phyloP scores from a whole-genome alignment of 2,797 vertebrate species.

The Pempheris klunzingeri region DNA sequence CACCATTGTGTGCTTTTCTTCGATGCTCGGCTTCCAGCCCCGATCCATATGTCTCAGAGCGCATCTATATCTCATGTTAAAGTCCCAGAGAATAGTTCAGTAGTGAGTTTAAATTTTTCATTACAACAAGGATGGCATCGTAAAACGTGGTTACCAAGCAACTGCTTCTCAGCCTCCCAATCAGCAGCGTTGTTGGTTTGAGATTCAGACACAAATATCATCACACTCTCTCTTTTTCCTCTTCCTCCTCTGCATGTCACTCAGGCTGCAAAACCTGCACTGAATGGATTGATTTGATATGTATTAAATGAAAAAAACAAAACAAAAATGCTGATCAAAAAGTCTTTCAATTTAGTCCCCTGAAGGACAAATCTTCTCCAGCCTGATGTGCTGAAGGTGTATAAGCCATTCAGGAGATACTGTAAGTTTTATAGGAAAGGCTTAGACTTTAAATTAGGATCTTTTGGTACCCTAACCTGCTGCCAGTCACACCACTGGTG shows the following conservation, averaged over 20 bases:
- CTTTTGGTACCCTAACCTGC: conserved; percentile 60
- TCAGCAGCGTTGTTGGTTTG: conserved; percentile 66
- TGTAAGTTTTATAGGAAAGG: conserved; percentile 53
- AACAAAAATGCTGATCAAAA: conserved; percentile 39
- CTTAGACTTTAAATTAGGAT: conserved; percentile 71
- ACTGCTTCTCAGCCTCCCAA: conserved; percentile 82
- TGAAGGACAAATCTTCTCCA: conserved; percentile 39
- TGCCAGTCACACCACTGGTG: conserved; percentile 68
- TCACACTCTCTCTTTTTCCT: conserved; percentile 51
- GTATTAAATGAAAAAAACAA: conserved; percentile 37
- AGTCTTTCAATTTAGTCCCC: conserved; percentile 32
- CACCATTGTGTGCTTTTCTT: conserved; percentile 28
- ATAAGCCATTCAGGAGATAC: conserved; percentile 54
- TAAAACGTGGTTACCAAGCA: conserved; percentile 86
- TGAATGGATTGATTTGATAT: conserved; percentile 41
- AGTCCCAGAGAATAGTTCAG: conserved; percentile 77
- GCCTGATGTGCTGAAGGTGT: conserved; percentile 35
- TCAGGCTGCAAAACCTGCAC: conserved; percentile 36
- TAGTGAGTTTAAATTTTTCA: conserved; percentile 82
- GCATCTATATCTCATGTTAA: conserved; percentile 66
- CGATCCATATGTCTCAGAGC: conserved; percentile 60
- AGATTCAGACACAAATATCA: conserved; percentile 70
- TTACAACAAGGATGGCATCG: conserved; percentile 81
- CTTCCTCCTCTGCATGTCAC: conserved; percentile 54
- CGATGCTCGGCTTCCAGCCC: conserved; percentile 35